Base-by-base conservation (phyloP, 1,140 invertebrate genomes). In the Drosophila littoralis region DNA sequence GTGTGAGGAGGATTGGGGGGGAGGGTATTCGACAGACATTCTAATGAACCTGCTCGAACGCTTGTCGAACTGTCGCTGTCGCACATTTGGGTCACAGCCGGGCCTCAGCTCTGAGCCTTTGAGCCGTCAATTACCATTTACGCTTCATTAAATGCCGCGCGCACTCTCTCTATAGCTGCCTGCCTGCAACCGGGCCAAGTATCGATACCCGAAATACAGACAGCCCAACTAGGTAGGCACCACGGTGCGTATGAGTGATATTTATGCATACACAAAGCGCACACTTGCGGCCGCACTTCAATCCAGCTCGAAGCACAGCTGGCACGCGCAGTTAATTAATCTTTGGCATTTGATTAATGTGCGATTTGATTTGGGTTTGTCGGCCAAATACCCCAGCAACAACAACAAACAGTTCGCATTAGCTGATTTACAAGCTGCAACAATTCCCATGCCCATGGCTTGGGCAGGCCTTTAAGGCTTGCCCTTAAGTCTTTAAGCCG, bases 81-180 rank as follows among this genome's bases (percentile, higher is more conserved):
- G 80, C 68, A 69, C 82, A 90, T 89, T 88, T 90, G 88, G 84
- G 84, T 88, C 84, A 88, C 61, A 35, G 32, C 7, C 7, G 38
- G 32, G 35, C 10, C 8, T 17, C 35, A 65, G 83, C 66, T 79
- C 65, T 71, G 22, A 22, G 63, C 69, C 46, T 86, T 90, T 85
- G 68, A 75, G 85, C 52, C 88, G 84, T 89, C 84, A 89, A 89
- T 89, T 89, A 90, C 77, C 85, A 83, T 89, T 89, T 90, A 89
- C 85, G 84, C 84, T 89, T 89, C 84, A 89, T 89, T 89, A 90
- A 82, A 81, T 80, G 67, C 74, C 77, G 68, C 63, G 69, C 77
- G 67, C 77, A 80, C 60, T 51, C 57, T 58, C 13, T 46, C 50
- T n/a, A n/a, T n/a, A n/a, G n/a, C n/a, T n/a, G n/a, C n/a, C 48